Evolutionary conservation across 2,797 vertebrate species (phyloP).

Genomic region (Clarias platycephalus): DNA sequence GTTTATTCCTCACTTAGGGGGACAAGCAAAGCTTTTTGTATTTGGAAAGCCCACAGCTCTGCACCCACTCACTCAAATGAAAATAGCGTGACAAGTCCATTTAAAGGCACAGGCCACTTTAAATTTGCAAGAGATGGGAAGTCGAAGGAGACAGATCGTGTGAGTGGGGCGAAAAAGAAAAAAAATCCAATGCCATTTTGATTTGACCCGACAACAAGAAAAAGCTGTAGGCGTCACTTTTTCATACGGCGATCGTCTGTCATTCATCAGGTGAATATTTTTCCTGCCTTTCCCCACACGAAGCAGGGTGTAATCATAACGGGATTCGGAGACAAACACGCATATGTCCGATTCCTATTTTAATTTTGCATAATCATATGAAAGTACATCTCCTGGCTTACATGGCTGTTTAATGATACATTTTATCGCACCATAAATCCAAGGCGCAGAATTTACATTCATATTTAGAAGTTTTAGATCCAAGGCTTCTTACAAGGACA

Average conservation of each 20-base stretch:
- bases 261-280: slow-evolving; percentile 59
- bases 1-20: slow-evolving; percentile 32
- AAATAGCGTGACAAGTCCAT: slow-evolving; percentile 54
- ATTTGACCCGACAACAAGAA: slow-evolving; percentile 61
- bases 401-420: slow-evolving; percentile 26
- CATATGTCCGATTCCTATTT: slow-evolving; percentile 19
- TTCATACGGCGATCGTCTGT: slow-evolving; percentile 61
- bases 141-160: slow-evolving; percentile 36
- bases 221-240: slow-evolving; percentile 54
- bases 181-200: slow-evolving; percentile 54
- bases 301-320: slow-evolving; percentile 48
- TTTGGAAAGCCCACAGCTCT: slow-evolving; percentile 46
- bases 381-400: slow-evolving; percentile 42
- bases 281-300: slow-evolving; percentile 44
- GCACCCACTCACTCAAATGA: slow-evolving; percentile 43
- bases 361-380: slow-evolving; percentile 29
- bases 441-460: slow-evolving; percentile 45
- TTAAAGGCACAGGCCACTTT: slow-evolving; percentile 50
- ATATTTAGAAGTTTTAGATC: slow-evolving; percentile 56
- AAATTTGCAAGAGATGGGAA: slow-evolving; percentile 50
- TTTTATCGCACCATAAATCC: slow-evolving; percentile 52
- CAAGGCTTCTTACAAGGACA: slow-evolving; percentile 47
- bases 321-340: slow-evolving; percentile 3
- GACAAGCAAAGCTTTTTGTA: slow-evolving; percentile 33
- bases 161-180: background rate